phyloP scores from a whole-genome alignment of 2,113 vertebrate species.

The Probosciger aterrimus region DNA sequence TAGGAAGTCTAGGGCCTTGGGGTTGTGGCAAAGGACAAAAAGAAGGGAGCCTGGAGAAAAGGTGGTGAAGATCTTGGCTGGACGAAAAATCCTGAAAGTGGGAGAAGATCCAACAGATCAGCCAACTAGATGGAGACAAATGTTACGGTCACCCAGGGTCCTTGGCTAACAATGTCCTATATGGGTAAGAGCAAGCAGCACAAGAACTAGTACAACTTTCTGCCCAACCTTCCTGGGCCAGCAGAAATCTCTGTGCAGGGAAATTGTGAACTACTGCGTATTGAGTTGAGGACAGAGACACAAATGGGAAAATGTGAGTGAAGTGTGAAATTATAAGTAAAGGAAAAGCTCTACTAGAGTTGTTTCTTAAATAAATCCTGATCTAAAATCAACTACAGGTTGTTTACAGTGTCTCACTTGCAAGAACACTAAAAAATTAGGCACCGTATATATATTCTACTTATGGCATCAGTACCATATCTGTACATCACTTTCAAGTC shows the following conservation, averaged over 20 bases:
- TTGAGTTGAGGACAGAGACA: not conserved
- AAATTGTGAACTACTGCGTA: not conserved
- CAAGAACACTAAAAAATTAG: not conserved
- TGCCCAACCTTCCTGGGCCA: not conserved
- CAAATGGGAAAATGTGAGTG: not conserved
- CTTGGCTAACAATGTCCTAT: not conserved
- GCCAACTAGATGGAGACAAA: not conserved
- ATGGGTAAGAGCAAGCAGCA: not conserved
- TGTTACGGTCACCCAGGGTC: not conserved
- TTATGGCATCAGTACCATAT: not conserved
- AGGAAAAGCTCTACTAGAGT: not conserved
- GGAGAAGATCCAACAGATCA: not conserved
- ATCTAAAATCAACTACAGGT: not conserved
- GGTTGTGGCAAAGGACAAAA: not conserved
- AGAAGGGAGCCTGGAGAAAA: not conserved
- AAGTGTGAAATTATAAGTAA: not conserved
- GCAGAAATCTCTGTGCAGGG: not conserved
- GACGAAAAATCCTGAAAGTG: not conserved
- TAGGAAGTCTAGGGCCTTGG: not conserved
- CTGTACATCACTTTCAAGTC: not conserved
- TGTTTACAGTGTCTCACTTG: not conserved
- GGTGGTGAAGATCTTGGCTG: not conserved
- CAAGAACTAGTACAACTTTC: not conserved
- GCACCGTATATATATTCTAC: not conserved
- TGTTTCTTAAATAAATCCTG: not conserved